Evolutionary conservation across 2,888 invertebrate species (phyloP).

Genomic region (Tigriopus californicus): DNA sequence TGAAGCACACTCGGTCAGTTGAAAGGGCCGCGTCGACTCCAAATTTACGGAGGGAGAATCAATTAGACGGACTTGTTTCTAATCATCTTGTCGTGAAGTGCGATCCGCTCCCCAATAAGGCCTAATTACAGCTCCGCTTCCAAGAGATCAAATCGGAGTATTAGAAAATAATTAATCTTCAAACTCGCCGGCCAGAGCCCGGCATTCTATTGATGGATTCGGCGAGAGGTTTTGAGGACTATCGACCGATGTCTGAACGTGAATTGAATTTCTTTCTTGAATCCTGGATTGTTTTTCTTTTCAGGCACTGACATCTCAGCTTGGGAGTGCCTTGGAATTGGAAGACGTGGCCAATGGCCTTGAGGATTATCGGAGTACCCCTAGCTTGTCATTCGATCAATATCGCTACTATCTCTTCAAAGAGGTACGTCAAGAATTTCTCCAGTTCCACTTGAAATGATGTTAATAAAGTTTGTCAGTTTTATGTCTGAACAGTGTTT

Average conservation of each 20-base stretch:
- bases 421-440: constrained; percentile 43
- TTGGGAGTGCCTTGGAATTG: constrained; percentile 11
- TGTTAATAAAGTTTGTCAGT: no score
- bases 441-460: no score
- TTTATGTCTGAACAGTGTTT: no score
- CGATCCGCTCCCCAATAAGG: no score
- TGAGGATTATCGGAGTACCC: constrained; percentile 44
- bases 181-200: not conserved
- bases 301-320: constrained; percentile 39
- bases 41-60: no score
- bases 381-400: constrained; percentile 49
- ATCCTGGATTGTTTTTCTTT: constrained; percentile 21
- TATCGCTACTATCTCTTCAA: constrained; percentile 52
- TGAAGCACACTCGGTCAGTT: no score
- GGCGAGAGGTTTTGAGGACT: constrained; percentile 1
- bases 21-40: no score
- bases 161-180: not conserved
- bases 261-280: not conserved
- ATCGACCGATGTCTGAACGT: no score
- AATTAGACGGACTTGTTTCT: no score
- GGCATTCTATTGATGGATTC: not conserved
- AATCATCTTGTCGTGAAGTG: no score
- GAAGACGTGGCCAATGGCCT: constrained; percentile 28
- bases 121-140: no score
- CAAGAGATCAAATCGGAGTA: not conserved